These are phyloP conservation scores for Pecten maximus DNA, from an alignment of 2,888 invertebrate species.

Conservation along the genomic window DNA sequence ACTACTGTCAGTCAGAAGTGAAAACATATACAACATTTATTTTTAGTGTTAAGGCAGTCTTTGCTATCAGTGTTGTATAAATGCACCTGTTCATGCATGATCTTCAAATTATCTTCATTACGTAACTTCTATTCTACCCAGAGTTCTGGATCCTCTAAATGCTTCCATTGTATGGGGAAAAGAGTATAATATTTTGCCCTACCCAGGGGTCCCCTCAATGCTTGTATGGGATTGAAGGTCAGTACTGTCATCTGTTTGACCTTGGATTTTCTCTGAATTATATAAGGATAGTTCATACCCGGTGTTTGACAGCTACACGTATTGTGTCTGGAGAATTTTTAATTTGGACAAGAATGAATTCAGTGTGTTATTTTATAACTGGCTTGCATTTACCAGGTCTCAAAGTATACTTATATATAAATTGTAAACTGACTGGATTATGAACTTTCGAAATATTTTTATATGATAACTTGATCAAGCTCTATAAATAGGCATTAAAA, in stretches of 20 bases:
- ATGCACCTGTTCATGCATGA: background rate
- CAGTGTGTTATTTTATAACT: too few species aligned
- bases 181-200: background rate
- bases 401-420: too few species aligned
- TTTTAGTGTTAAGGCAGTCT: background rate
- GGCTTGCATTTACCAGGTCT: too few species aligned
- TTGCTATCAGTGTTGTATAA: background rate
- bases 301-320: background rate
- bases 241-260: background rate
- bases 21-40: background rate
- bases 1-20: slow-evolving; percentile 10
- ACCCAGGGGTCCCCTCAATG: background rate
- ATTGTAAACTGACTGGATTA: too few species aligned
- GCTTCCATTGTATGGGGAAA: background rate
- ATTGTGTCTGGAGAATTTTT: background rate
- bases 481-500: too few species aligned
- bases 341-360: background rate
- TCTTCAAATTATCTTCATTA: background rate
- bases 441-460: too few species aligned
- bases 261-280: background rate
- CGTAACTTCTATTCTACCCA: background rate
- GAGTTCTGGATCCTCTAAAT: background rate
- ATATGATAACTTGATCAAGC: too few species aligned
- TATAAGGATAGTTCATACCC: background rate
- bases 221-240: background rate